Percentiles rank a stretch among this genome's conserved stretches.
Conservation (phyloP, 2,888 invertebrate species). For the Nycteola revayana region DNA sequence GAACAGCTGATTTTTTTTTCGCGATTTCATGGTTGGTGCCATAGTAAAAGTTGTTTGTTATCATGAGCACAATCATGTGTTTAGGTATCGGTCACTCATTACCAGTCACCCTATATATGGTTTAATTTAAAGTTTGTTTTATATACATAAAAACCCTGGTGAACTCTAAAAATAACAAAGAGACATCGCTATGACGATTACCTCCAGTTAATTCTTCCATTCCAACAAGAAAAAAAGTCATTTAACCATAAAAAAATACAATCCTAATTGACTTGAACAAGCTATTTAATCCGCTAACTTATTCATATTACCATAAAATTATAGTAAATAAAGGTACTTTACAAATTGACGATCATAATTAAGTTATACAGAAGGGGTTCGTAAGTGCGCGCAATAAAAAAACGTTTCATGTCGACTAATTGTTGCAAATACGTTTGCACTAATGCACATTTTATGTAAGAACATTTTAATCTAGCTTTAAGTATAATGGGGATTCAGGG, state of each 20-base stretch:
- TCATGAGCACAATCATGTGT: no score
- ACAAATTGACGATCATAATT: constrained; percentile 14
- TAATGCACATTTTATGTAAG: constrained; percentile 7
- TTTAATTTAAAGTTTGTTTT: no score
- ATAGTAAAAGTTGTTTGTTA: no score
- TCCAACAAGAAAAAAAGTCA: background rate
- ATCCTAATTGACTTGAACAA: no score
- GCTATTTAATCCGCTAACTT: no score
- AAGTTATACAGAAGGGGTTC: constrained; percentile 9
- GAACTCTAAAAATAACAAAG: no score
- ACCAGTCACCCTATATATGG: no score
- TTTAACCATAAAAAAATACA: background rate
- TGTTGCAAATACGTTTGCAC: constrained; percentile 6
- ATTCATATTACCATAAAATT: no score
- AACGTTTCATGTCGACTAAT: constrained; percentile 18
- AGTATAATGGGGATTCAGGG: constrained; percentile 10
- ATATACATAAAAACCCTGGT: no score
- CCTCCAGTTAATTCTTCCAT: constrained; percentile 21
- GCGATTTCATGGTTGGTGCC: no score
- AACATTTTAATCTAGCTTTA: constrained; percentile 4
- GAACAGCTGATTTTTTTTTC: no score
- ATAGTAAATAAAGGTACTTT: background rate
- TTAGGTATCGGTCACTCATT: no score
- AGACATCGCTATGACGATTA: constrained; percentile 20
- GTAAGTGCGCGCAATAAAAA: constrained; percentile 11